Percentiles rank a stretch among this genome's conserved stretches.
phyloP scores from a whole-genome alignment of 2,797 vertebrate species.

The Scarus forsteni region DNA sequence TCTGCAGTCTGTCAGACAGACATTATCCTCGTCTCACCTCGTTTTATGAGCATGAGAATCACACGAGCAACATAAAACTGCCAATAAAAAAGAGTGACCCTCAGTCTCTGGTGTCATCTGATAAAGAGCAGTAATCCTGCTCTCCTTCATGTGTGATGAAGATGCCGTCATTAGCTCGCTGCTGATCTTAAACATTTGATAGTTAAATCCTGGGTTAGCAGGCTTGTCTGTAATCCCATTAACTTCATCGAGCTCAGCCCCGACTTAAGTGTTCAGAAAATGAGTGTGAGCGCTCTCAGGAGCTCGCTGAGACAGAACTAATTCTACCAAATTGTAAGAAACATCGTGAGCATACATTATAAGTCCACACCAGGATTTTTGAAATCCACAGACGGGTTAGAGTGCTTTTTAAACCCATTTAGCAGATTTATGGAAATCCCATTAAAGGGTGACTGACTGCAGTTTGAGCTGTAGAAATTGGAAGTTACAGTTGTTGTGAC shows the following conservation, averaged over 20 bases:
- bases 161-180: slow-evolving; percentile 64
- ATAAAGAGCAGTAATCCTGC: slow-evolving; percentile 57
- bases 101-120: slow-evolving; percentile 54
- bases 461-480: slow-evolving; percentile 56
- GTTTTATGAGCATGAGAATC: slow-evolving; percentile 46
- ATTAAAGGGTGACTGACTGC: slow-evolving; percentile 69
- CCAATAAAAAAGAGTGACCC: slow-evolving; percentile 56
- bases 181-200: slow-evolving; percentile 67
- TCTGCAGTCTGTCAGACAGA: slow-evolving; percentile 64
- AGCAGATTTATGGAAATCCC: slow-evolving; percentile 74
- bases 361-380: slow-evolving; percentile 59
- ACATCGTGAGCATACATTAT: slow-evolving; percentile 63
- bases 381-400: slow-evolving; percentile 50
- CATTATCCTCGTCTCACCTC: slow-evolving; percentile 57
- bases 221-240: slow-evolving; percentile 78
- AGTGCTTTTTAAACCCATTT: slow-evolving; percentile 72
- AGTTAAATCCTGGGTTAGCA: slow-evolving; percentile 70
- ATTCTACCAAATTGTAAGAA: slow-evolving; percentile 62
- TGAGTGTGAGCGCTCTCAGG: slow-evolving; percentile 35
- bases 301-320: slow-evolving; percentile 58
- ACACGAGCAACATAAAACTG: slow-evolving; percentile 44
- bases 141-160: slow-evolving; percentile 62
- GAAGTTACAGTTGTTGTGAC: slow-evolving; percentile 56
- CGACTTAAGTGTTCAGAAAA: slow-evolving; percentile 60
- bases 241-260: slow-evolving; percentile 67